These are phyloP conservation scores for Heterotilapia buettikoferi DNA, from an alignment of 2,113 vertebrate genomes.

Conservation along the genomic window DNA sequence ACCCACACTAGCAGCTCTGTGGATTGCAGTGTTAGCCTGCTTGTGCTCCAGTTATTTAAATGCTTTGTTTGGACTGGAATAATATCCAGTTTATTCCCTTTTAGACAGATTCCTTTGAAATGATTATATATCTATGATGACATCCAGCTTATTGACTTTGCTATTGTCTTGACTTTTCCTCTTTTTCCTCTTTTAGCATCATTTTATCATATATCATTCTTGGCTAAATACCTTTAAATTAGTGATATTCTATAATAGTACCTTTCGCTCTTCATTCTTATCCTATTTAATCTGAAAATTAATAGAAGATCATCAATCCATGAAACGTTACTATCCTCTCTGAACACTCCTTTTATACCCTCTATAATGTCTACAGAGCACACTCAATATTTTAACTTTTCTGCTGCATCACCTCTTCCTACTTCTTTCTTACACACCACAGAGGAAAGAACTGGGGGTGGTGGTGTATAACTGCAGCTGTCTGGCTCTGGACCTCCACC, in stretches of 20 bases:
- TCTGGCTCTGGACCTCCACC: constrained; percentile 88
- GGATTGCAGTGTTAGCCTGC: not conserved
- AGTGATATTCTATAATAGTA: not conserved
- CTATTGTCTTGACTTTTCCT: not conserved
- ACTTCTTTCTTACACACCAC: constrained; percentile 19
- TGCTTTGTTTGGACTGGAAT: not conserved
- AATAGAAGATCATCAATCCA: not conserved
- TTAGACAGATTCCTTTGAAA: not conserved
- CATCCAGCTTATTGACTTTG: not conserved
- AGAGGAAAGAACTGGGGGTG: constrained; percentile 94
- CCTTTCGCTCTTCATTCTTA: not conserved
- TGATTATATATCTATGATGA: accelerated
- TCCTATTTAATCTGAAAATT: not conserved
- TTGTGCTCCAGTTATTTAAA: not conserved
- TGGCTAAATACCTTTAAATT: not conserved
- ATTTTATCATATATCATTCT: not conserved
- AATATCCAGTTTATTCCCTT: not conserved
- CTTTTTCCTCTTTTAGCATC: not conserved
- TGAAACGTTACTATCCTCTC: not conserved
- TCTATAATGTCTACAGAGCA: not conserved
- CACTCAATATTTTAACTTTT: not conserved
- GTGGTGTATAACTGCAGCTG: constrained; percentile 94
- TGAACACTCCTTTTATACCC: not conserved
- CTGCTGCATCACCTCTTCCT: constrained; percentile 15
- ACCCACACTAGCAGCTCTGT: not conserved